These are phyloP conservation scores for Apodemus sylvaticus DNA, from an alignment of 2,113 vertebrate species.

Conservation along the genomic window DNA sequence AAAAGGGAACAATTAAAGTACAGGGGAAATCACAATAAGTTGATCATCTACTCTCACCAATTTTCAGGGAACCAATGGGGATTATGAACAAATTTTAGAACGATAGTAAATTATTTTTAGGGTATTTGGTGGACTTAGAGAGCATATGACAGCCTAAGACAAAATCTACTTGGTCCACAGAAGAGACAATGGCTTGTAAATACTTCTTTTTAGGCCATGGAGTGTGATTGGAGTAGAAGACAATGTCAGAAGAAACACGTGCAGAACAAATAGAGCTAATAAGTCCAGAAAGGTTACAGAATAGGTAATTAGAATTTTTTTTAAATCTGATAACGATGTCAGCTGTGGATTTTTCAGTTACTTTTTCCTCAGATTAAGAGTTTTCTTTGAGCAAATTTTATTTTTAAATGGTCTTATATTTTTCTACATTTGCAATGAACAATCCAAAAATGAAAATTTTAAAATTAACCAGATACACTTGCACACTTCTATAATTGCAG, in stretches of 20 bases:
- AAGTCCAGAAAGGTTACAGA: neutral
- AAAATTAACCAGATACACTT: neutral
- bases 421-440: neutral
- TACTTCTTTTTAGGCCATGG: neutral
- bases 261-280: neutral
- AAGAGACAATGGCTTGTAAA: neutral
- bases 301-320: neutral
- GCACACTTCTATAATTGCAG: too few species aligned
- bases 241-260: neutral
- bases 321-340: neutral
- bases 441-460: slow-evolving; percentile 28
- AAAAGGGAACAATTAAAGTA: neutral
- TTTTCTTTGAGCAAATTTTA: neutral
- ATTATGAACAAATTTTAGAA: neutral
- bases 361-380: neutral
- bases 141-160: neutral
- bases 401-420: neutral
- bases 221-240: neutral
- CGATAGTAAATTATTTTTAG: neutral
- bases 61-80: neutral
- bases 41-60: neutral
- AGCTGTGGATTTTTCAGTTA: neutral
- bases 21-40: neutral
- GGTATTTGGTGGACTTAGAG: neutral
- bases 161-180: neutral